Base-by-base conservation (phyloP, 2,797 vertebrate species). In the Cyclura pinguis region DNA sequence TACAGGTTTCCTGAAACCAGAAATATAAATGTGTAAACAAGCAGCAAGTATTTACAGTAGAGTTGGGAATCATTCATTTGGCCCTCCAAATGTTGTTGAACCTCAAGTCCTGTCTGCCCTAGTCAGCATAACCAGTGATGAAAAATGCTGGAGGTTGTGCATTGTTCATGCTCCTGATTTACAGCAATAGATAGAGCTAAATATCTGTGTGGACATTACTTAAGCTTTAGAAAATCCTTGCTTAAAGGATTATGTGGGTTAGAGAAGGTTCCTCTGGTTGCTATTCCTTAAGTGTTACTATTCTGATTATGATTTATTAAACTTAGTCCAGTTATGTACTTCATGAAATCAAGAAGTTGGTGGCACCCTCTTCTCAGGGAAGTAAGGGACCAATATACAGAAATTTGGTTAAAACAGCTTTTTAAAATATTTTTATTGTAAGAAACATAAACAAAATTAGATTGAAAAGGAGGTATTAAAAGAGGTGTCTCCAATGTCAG, bases 261-360 rank as follows among this genome's bases (percentile, higher is more conserved):
- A 80, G 47, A 90, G 89, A 89, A 5, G 13, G 7, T 69, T 62
- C 80, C 16, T 92, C 86, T 8, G 6, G 18, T 78, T 78, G 18
- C 59, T 24, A 24, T 50, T 64, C 29, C 59, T 64, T 78, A 64
- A 64, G 29, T 6, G 10, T 57, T 42, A 50, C 16, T 81, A 35
- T 32, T 62, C 35, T 62, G 55, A 22, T 38, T 38, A 10, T 59
- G 22, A 24, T 27, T 81, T 57, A 22, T 73, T 85, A 50, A 69
- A 6, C 64, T 32, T 20, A 32, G 29, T 3, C 22, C 20, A 32
- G 32, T 27, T 57, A 16, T 42, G 47, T 14, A 42, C 24, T 59
- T 59, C 10, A 59, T 27, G 7, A 13, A 12, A 84, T 47, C 38
- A 82, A n/a, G 8, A 82, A 55, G 1, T 20, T 42, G 13, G 5